Conservation (phyloP, 1,140 invertebrate species). For the Lerema accius region DNA sequence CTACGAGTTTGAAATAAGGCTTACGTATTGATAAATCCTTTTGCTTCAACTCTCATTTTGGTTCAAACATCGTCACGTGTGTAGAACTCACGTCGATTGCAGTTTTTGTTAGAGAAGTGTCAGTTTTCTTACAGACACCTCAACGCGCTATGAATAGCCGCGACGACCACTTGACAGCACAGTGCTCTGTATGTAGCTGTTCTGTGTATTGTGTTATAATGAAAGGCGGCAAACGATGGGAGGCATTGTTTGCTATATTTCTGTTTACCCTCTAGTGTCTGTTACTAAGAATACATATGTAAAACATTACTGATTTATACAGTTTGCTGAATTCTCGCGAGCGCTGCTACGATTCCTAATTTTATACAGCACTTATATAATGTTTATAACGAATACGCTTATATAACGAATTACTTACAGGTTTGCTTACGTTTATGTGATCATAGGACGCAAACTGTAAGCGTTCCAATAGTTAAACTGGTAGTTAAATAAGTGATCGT, state of each 20-base stretch:
- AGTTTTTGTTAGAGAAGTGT: conserved; percentile 27
- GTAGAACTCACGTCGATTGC: conserved; percentile 20
- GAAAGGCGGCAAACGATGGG: conserved; percentile 19
- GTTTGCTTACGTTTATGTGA: too few species aligned
- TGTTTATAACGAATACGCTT: too few species aligned
- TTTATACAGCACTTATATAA: too few species aligned
- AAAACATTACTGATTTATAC: not conserved
- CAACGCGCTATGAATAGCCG: conserved; percentile 21
- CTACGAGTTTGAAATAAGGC: too few species aligned
- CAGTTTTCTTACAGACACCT: conserved; percentile 22
- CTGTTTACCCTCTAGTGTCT: conserved; percentile 14
- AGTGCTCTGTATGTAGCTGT: conserved; percentile 17
- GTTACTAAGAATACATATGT: not conserved
- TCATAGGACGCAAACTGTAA: too few species aligned
- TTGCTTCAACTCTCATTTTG: not conserved
- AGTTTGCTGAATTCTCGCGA: too few species aligned
- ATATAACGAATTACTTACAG: too few species aligned
- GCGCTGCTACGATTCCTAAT: too few species aligned
- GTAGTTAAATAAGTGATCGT: too few species aligned
- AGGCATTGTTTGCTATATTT: conserved; percentile 14
- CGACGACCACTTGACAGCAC: conserved; percentile 22
- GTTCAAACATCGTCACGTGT: not conserved
- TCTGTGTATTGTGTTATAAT: conserved; percentile 25
- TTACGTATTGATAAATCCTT: too few species aligned
- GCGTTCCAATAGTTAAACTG: too few species aligned